Base-by-base conservation (phyloP, 2,888 invertebrate genomes). In the Campoplex capitator region DNA sequence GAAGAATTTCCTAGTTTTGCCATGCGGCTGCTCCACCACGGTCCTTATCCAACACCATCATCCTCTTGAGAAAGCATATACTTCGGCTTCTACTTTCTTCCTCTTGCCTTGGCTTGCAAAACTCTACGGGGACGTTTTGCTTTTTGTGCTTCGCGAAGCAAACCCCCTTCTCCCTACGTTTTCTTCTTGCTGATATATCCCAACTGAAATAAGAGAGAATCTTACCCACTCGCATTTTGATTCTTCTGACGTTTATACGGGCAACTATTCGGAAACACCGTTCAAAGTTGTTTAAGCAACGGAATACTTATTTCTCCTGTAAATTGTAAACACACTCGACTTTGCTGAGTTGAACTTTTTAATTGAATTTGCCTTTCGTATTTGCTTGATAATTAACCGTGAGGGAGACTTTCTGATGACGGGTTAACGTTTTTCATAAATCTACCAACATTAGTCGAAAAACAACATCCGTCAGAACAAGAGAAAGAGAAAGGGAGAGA, bases 291-390 rank as follows among this genome's bases (percentile, higher is more conserved):
- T 42, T 23, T 70, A 56, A 79, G n/a, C 73, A 48, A 51, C 65
- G n/a, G 28, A 51, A 74, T 42, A 16, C 56, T 28, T 42, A 67
- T n/a, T 75, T 79, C 54, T 73, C 48, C 51, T 65, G 32, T 9
- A 54, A 28, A 28, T 71, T 56, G 48, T 68, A 45, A 62, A 71
- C 56, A 84, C 56, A 23, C 80, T 71, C 51, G 23, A 65, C 48
- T 76, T 48, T 67, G n/a, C 75, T 45, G 78, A 56, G 54, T 45
- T 74, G 7, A 89, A 89, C 83, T 89, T 91, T 90, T 90, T 90
- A 92, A 92, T 92, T 90, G 88, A 88, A 90, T 89, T 89, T 87
- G 48, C 83, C 79, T 85, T 76, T 83, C 77, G 48, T 78, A 70
- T 79, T 87, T 82, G 79, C 83, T 84, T 86, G 84, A 86, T 85